Conservation (phyloP, 2,113 vertebrate species). For the Ceyx margarethae region DNA sequence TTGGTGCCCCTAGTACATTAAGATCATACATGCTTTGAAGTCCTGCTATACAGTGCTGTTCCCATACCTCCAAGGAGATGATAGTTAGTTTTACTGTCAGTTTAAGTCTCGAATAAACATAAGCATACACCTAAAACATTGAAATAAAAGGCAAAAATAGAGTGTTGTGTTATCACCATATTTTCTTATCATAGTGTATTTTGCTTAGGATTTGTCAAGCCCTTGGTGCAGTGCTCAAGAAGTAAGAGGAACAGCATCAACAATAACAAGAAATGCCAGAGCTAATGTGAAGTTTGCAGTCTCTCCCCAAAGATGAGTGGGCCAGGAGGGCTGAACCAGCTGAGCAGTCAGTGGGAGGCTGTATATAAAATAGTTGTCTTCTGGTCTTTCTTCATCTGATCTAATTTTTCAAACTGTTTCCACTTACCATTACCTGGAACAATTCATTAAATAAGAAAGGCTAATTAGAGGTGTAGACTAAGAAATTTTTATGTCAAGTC, state of each 20-base stretch:
- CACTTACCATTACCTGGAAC: neutral
- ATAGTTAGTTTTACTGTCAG: neutral
- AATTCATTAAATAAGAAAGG: neutral
- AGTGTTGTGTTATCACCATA: neutral
- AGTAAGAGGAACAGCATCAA: neutral
- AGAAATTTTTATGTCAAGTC: neutral
- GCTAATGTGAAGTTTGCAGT: neutral
- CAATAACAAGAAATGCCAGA: neutral
- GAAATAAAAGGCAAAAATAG: neutral
- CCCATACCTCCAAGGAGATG: neutral
- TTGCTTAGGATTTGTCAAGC: neutral
- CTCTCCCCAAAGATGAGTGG: neutral
- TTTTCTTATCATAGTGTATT: neutral
- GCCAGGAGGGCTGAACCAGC: neutral
- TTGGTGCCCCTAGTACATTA: neutral
- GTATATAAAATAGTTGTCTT: neutral
- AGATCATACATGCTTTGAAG: neutral
- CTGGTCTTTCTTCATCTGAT: neutral
- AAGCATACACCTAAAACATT: neutral
- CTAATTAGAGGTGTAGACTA: neutral
- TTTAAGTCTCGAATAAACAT: neutral
- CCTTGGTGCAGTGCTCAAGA: rapidly evolving
- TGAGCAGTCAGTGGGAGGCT: neutral
- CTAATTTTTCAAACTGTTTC: neutral
- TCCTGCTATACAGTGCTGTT: neutral